These are phyloP conservation scores for Ethmia dodecea DNA, from an alignment of 2,888 invertebrate genomes.

Conservation along the genomic window DNA sequence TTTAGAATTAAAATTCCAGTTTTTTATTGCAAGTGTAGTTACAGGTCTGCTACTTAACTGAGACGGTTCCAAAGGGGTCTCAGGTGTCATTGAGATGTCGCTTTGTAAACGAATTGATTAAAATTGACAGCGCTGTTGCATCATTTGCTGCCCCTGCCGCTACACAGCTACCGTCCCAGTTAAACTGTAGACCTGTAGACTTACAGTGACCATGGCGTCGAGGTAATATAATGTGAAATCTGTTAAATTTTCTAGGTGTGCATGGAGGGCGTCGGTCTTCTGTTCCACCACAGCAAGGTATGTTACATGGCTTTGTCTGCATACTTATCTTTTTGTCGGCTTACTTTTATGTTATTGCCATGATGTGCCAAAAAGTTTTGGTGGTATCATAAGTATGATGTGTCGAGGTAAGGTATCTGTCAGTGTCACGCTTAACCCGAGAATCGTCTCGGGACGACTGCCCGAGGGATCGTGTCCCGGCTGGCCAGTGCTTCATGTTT, in stretches of 20 bases:
- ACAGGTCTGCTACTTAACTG: too few relatives aligned
- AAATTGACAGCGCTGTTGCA: too few relatives aligned
- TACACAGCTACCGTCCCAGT: too few relatives aligned
- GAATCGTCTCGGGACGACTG: constrained; percentile 41
- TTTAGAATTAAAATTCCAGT: too few relatives aligned
- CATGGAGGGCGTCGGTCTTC: constrained; percentile 99
- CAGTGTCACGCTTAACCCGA: constrained; percentile 63
- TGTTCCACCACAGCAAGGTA: constrained; percentile 99
- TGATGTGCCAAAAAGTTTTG: constrained; percentile 60
- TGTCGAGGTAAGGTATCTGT: constrained; percentile 62
- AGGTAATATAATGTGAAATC: too few relatives aligned
- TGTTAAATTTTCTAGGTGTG: constrained; percentile 83
- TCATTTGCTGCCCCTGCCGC: too few relatives aligned
- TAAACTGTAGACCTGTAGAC: too few relatives aligned
- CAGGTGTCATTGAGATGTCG: too few relatives aligned
- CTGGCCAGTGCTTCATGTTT: constrained; percentile 58
- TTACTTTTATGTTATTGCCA: constrained; percentile 52
- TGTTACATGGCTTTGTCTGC: constrained; percentile 36
- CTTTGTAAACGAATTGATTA: too few relatives aligned
- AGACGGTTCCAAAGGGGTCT: too few relatives aligned
- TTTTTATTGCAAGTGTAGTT: too few relatives aligned
- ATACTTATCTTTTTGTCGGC: constrained; percentile 55
- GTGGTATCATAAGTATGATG: constrained; percentile 36
- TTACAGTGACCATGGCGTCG: too few relatives aligned
- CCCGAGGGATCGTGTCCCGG: constrained; percentile 27